Evolutionary conservation across 2,797 vertebrate genomes (phyloP).

Genomic region (Chiroxiphia lanceolata): DNA sequence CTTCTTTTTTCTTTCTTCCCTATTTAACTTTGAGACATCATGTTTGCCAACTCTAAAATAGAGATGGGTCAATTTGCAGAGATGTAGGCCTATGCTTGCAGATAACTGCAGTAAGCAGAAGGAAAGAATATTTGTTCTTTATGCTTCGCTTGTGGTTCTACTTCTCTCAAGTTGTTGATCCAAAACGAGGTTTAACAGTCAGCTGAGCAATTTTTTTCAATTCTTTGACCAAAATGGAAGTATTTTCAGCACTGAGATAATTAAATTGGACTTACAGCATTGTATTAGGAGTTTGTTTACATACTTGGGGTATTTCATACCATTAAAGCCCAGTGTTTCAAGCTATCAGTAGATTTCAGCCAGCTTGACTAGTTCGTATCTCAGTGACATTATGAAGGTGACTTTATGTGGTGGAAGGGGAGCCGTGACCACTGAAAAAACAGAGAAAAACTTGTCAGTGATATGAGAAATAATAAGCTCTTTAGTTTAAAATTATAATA

Average conservation of each 20-base stretch:
- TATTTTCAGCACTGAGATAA: background rate
- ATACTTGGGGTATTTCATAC: background rate
- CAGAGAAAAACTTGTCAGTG: background rate
- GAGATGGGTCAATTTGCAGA: background rate
- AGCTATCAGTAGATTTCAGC: background rate
- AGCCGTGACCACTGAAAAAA: background rate
- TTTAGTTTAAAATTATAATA: background rate
- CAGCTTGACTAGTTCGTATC: background rate
- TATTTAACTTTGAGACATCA: background rate
- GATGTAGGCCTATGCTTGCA: background rate
- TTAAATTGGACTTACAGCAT: background rate
- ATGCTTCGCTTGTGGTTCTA: background rate
- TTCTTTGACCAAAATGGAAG: background rate
- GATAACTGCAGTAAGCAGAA: background rate
- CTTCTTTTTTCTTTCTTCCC: background rate
- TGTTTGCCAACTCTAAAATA: background rate
- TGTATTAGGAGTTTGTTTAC: background rate
- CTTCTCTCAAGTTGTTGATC: background rate
- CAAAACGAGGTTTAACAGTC: background rate
- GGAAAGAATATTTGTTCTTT: background rate
- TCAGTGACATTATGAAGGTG: background rate
- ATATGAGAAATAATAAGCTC: background rate
- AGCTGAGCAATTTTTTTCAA: background rate
- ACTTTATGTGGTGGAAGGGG: background rate
- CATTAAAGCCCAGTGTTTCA: background rate